These are phyloP conservation scores for Peromyscus maniculatus DNA, from an alignment of 2,113 vertebrate species.

Conservation along the genomic window DNA sequence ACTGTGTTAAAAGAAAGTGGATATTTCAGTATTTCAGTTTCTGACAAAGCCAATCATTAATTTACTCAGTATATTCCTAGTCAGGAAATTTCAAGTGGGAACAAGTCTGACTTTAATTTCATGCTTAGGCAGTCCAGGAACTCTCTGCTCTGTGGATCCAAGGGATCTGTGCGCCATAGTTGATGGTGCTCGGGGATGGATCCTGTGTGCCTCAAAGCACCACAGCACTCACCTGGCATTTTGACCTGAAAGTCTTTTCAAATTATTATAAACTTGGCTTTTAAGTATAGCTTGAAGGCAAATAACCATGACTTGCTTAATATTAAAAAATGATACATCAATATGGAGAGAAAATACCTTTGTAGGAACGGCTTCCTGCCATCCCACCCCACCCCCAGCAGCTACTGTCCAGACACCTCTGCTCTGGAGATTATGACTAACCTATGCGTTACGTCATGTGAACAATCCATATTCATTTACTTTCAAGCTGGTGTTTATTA, in stretches of 20 bases:
- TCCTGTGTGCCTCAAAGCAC: background rate
- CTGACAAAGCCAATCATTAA: constrained; percentile 7
- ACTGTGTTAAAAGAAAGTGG: background rate
- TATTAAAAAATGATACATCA: background rate
- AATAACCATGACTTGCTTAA: constrained; percentile 19
- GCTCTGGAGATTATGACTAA: constrained; percentile 14
- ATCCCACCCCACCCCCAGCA: background rate
- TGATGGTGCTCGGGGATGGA: background rate
- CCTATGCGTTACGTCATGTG: background rate
- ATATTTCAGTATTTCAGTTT: background rate
- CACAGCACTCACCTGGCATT: background rate
- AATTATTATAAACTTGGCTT: background rate
- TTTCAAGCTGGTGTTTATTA: background rate
- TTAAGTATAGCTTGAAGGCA: background rate
- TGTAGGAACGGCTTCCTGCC: background rate
- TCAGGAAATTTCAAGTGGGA: background rate
- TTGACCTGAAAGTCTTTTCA: background rate
- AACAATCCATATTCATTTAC: background rate
- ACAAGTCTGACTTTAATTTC: background rate
- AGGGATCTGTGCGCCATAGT: background rate
- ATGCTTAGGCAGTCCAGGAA: background rate
- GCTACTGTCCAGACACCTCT: background rate
- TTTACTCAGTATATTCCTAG: constrained; percentile 12
- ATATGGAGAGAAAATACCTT: background rate
- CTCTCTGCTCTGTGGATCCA: background rate